These are phyloP conservation scores for Stratiomys singularior DNA, from an alignment of 2,888 invertebrate genomes.

Conservation along the genomic window DNA sequence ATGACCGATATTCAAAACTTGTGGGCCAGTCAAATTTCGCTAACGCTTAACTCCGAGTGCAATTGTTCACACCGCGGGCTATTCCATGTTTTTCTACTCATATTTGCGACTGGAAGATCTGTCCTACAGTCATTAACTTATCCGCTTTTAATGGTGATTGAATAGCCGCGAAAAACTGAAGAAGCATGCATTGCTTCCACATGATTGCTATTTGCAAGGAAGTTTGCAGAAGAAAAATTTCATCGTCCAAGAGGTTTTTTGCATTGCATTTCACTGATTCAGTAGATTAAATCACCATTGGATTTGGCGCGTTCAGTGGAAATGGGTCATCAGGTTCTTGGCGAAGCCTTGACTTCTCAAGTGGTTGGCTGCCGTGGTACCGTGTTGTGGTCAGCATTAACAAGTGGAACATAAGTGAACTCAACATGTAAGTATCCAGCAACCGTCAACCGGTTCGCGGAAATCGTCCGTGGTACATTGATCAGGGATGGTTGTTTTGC, in stretches of 20 bases:
- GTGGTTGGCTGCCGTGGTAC: constrained; percentile 1
- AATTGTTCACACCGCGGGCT: background rate
- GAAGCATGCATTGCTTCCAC: background rate
- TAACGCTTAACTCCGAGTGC: background rate
- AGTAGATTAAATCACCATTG: constrained; percentile 36
- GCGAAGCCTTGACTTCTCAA: constrained; percentile 37
- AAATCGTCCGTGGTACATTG: background rate
- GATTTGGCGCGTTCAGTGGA: constrained; percentile 32
- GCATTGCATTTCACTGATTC: background rate
- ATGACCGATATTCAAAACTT: background rate
- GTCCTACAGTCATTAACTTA: background rate
- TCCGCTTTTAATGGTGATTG: background rate
- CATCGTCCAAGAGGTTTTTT: background rate
- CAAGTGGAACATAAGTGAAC: background rate
- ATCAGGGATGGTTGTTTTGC: too few species aligned
- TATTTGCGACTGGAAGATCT: background rate
- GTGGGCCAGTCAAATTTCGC: background rate
- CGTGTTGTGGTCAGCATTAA: background rate
- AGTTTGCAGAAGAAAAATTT: background rate
- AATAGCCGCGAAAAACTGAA: background rate
- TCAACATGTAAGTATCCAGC: background rate
- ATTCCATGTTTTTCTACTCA: background rate
- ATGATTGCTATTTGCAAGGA: background rate
- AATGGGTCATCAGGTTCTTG: constrained; percentile 43
- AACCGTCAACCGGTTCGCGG: background rate